Percentiles rank a stretch among this genome's conserved stretches.
phyloP scores from a whole-genome alignment of 2,113 vertebrate genomes.

The Lophotis ruficrista region DNA sequence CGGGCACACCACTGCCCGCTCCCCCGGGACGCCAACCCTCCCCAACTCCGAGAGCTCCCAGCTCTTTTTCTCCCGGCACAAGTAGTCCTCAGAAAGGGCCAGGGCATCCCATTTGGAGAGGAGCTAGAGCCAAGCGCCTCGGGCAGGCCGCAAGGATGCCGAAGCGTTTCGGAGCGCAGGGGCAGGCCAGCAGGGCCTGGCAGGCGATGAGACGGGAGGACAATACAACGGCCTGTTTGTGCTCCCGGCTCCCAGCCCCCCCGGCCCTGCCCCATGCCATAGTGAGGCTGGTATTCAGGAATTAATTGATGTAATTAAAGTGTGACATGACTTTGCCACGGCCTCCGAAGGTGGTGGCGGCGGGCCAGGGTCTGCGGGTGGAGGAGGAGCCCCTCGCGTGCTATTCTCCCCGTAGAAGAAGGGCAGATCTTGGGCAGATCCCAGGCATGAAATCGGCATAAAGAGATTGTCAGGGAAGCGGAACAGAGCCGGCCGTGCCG shows the following conservation, averaged over 20 bases:
- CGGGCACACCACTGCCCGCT: not conserved
- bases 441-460: conserved; percentile 20
- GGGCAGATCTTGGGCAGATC: conserved; percentile 5
- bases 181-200: conserved; percentile 31
- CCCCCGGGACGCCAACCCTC: not conserved
- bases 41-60: not conserved
- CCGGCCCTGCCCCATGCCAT: not conserved
- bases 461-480: not conserved
- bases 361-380: not conserved
- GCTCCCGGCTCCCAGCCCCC: not conserved
- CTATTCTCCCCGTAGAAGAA: conserved; percentile 12
- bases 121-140: not conserved
- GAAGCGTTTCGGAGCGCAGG: not conserved
- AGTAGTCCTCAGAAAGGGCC: not conserved
- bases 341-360: not conserved
- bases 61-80: not conserved
- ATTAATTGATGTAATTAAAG: conserved; percentile 60
- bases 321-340: conserved; percentile 40
- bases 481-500: not conserved
- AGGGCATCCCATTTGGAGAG: not conserved
- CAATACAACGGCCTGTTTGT: conserved; percentile 22
- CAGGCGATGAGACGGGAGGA: conserved; percentile 24
- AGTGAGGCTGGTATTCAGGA: conserved; percentile 39
- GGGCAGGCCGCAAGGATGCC: not conserved
- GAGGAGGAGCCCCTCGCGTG: not conserved